These are phyloP conservation scores for Solen grandis DNA, from an alignment of 1,140 invertebrate genomes.

Conservation along the genomic window DNA sequence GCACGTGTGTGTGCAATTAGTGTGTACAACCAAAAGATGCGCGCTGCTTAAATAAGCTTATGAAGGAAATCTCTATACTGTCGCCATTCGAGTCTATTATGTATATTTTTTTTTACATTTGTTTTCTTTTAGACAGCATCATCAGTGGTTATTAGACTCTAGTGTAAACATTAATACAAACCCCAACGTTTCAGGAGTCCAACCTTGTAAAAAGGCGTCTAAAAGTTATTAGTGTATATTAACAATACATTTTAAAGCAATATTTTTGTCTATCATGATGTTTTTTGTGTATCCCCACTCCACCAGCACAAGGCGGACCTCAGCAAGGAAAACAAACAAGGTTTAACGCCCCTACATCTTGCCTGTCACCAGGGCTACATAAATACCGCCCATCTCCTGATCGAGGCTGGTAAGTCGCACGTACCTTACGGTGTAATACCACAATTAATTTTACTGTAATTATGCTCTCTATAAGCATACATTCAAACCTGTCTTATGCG, in stretches of 20 bases:
- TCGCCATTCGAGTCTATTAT: not conserved
- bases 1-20: not conserved
- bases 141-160: not conserved
- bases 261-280: not conserved
- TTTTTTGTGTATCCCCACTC: not conserved
- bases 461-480: too few species aligned
- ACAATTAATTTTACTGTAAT: too few species aligned
- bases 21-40: not conserved
- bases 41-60: not conserved
- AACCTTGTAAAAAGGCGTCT: too few species aligned
- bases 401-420: conserved; percentile 41
- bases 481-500: too few species aligned
- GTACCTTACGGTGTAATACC: too few species aligned
- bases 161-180: not conserved
- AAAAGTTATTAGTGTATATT: not conserved
- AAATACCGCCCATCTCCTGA: conserved; percentile 18
- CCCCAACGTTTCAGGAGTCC: not conserved
- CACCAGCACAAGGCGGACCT: conserved; percentile 16
- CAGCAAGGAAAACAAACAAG: not conserved
- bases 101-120: not conserved
- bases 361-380: conserved; percentile 47
- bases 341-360: conserved; percentile 43
- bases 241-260: not conserved
- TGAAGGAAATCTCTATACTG: not conserved
- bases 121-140: not conserved